Evolutionary conservation across 1,140 invertebrate species (phyloP).

Genomic region (Drosophila saltans): DNA sequence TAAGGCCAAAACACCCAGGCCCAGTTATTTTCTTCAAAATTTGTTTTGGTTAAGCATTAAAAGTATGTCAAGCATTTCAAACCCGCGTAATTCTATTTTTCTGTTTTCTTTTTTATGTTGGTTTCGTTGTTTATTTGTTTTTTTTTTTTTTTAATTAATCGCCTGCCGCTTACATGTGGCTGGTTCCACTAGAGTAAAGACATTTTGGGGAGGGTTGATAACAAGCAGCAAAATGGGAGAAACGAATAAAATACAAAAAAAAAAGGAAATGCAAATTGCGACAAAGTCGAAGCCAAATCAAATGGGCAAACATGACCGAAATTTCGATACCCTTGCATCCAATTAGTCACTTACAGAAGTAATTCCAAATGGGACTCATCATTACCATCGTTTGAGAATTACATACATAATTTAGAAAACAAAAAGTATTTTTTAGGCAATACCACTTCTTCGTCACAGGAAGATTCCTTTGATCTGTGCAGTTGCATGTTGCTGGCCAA

Average conservation of each 20-base stretch:
- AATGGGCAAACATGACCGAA: not conserved
- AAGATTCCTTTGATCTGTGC: no score
- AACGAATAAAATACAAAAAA: not conserved
- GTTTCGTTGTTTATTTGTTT: not conserved
- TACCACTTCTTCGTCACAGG: no score
- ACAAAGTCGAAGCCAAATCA: not conserved
- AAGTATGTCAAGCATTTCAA: constrained; percentile 79
- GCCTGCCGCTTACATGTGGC: constrained; percentile 72
- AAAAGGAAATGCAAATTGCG: constrained; percentile 10
- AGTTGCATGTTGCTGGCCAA: no score
- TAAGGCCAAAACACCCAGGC: constrained; percentile 57
- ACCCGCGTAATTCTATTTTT: constrained; percentile 71
- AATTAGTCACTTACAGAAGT: no score
- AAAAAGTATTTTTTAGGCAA: no score
- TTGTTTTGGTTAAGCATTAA: constrained; percentile 54
- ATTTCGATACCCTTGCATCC: not conserved
- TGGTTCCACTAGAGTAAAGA: constrained; percentile 69
- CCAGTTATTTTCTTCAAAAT: constrained; percentile 48
- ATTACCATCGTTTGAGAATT: no score
- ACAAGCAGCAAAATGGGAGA: constrained; percentile 30
- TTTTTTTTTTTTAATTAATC: constrained; percentile 61
- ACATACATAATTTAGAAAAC: no score
- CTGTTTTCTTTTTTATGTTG: constrained; percentile 10
- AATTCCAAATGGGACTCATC: no score
- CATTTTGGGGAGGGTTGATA: constrained; percentile 64